Conservation (phyloP, 2,797 vertebrate species). For the Enteromius treurensis region DNA sequence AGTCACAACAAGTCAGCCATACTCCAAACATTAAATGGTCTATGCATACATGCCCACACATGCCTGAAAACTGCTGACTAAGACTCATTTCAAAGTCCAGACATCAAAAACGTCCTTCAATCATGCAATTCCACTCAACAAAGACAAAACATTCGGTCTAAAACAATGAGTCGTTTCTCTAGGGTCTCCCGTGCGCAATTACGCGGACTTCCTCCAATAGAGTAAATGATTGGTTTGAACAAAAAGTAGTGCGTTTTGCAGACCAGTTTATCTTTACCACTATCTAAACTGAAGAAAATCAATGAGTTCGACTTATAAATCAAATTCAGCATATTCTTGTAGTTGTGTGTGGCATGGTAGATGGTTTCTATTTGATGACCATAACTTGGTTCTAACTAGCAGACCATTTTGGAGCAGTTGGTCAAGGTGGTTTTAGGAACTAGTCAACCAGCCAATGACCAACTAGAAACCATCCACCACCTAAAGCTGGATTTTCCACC, state of each 20-base stretch:
- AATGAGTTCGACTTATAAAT: neutral
- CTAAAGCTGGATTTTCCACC: neutral
- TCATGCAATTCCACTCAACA: neutral
- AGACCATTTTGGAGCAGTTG: neutral
- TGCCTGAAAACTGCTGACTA: conserved; percentile 12
- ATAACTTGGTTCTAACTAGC: neutral
- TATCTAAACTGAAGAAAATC: neutral
- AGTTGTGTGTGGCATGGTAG: neutral
- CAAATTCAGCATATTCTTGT: neutral
- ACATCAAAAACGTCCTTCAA: conserved; percentile 7
- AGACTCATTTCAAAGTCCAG: conserved; percentile 6
- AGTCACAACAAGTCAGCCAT: conserved; percentile 38
- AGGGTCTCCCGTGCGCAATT: neutral
- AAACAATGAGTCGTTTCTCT: neutral
- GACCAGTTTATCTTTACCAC: neutral
- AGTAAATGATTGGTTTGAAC: neutral
- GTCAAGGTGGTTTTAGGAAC: neutral
- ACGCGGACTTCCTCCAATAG: neutral
- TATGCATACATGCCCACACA: neutral
- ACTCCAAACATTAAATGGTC: conserved; percentile 13
- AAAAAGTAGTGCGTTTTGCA: neutral
- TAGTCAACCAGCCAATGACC: neutral
- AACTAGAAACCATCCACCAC: neutral
- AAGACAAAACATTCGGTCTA: neutral
- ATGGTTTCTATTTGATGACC: neutral